phyloP scores from a whole-genome alignment of 2,113 vertebrate species.

The Agelaius phoeniceus region DNA sequence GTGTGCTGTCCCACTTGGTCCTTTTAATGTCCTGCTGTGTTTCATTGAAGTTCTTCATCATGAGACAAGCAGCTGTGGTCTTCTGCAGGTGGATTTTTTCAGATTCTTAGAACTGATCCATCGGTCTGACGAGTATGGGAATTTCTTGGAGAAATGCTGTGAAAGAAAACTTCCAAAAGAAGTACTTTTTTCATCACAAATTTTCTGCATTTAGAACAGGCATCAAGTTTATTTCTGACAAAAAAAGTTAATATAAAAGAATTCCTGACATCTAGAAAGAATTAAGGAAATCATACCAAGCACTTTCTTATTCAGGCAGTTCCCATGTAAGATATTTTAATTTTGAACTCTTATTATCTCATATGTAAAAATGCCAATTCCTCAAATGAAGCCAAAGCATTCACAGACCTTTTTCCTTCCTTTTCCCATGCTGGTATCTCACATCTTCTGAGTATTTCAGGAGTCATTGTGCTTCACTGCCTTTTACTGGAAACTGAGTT shows the following conservation, averaged over 20 bases:
- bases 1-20: background rate
- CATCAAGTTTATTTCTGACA: background rate
- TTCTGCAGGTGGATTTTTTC: background rate
- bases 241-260: background rate
- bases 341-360: background rate
- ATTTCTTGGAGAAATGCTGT: background rate
- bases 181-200: background rate
- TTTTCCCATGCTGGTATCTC: background rate
- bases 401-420: background rate
- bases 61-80: background rate
- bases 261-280: background rate
- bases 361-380: background rate
- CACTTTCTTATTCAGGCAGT: background rate
- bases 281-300: background rate
- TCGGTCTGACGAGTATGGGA: background rate
- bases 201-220: background rate
- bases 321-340: background rate
- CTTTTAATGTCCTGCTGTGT: background rate
- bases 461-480: background rate
- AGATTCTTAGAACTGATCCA: background rate
- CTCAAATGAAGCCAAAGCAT: background rate
- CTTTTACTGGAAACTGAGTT: background rate
- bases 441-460: background rate
- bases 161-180: background rate
- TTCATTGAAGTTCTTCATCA: background rate